Evolutionary conservation across 2,797 vertebrate genomes (phyloP).

Genomic region (Glyptemys insculpta): DNA sequence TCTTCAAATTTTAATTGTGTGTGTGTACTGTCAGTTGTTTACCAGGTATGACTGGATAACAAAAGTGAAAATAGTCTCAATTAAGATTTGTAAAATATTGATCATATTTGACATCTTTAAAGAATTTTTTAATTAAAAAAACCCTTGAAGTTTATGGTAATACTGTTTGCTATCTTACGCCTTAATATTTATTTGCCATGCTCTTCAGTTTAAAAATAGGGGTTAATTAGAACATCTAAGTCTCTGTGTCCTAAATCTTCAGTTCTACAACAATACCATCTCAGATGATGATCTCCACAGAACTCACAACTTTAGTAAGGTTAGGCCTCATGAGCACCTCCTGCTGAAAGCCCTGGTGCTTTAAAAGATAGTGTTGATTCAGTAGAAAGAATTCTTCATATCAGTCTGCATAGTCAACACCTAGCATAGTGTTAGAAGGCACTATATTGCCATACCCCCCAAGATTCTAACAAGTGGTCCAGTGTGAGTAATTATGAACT

Average conservation of each 20-base stretch:
- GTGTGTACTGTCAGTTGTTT: neutral
- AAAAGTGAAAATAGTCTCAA: slow-evolving; percentile 26
- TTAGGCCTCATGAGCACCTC: neutral
- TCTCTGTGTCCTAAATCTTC: neutral
- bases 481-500: neutral
- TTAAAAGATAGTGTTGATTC: neutral
- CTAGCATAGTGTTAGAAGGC: neutral
- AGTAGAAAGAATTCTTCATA: fast-evolving
- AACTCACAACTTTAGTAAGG: neutral
- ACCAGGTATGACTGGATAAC: slow-evolving; percentile 29
- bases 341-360: neutral
- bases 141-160: fast-evolving
- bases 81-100: slow-evolving; percentile 62
- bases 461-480: neutral
- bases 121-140: slow-evolving; percentile 28
- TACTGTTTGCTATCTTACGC: neutral
- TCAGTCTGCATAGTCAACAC: neutral
- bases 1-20: neutral
- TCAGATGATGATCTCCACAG: neutral
- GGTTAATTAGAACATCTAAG: neutral
- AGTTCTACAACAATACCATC: neutral
- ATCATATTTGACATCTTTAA: neutral
- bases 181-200: neutral
- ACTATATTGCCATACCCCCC: neutral
- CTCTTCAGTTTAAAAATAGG: neutral